Evolutionary conservation across 2,797 vertebrate species (phyloP).

Genomic region (Eulemur mongoz): DNA sequence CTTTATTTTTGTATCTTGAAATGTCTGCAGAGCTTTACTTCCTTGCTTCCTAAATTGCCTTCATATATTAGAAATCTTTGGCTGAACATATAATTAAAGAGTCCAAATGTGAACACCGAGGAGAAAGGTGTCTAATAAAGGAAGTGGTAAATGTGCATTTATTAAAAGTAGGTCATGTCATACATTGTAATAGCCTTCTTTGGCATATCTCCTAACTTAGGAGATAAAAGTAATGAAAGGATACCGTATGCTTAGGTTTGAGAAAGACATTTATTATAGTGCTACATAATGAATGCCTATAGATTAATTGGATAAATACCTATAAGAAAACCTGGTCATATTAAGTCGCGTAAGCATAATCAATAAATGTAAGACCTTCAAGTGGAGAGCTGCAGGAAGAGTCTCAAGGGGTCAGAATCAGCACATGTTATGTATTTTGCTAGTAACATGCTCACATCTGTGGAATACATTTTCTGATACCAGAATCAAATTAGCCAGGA

Average conservation of each 20-base stretch:
- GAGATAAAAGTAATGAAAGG: conserved; percentile 71
- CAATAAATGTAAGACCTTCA: conserved; percentile 34
- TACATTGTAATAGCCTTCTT: conserved; percentile 63
- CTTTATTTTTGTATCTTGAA: conserved; percentile 60
- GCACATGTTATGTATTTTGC: conserved; percentile 63
- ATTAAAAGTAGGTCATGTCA: conserved; percentile 78
- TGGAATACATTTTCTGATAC: conserved; percentile 63
- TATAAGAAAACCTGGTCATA: conserved; percentile 22
- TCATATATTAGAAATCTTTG: conserved; percentile 62
- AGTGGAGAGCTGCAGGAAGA: conserved; percentile 7
- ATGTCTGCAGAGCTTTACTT: conserved; percentile 52
- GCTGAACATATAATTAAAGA: conserved; percentile 65
- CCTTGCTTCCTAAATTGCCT: conserved; percentile 67
- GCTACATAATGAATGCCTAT: conserved; percentile 13
- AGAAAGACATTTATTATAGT: conserved; percentile 43
- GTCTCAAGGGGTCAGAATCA: conserved; percentile 60
- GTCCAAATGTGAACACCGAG: conserved; percentile 64
- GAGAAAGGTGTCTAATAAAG: conserved; percentile 78
- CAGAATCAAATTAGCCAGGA: conserved; percentile 59
- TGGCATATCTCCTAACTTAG: conserved; percentile 52
- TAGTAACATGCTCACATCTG: conserved; percentile 63
- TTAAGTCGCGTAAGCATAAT: conserved; percentile 39
- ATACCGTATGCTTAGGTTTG: neutral
- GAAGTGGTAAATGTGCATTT: conserved; percentile 74
- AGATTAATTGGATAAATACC: conserved; percentile 65